Evolutionary conservation across 2,888 invertebrate species (phyloP), one percentile per base, ranked within the genome.

Genomic region (Pristionchus entomophagus): DNA sequence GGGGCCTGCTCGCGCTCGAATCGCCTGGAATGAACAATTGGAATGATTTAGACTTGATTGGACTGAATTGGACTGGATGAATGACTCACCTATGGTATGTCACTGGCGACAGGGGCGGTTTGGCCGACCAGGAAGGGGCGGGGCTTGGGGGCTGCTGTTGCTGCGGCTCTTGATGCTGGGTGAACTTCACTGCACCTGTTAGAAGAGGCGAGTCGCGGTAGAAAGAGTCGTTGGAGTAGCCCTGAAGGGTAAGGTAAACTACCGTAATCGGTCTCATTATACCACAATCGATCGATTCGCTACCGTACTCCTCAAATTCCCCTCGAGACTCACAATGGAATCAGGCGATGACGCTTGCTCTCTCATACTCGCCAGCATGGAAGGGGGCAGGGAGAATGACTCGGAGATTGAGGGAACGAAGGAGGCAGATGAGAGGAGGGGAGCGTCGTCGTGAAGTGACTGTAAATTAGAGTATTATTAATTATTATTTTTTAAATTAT

Each of bases 341-440:
- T 26, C 49, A 5, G 17, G 17, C 26, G 45, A 26, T 6, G 35
- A 29, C 78, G 22, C 45, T n/a, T 38, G 29, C 19, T 78, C 78
- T 3, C 78, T 45, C 49, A 51, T 26, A 6, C 12, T 26, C 32
- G 19, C 10, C 2, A 49, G 45, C 14, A 38, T 17, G 19, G 53
- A 17, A 22, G 81, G 81, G 0, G 81, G 81, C 0, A 81, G 38
- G 22, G 81, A 81, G 56, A 81, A 81, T 0, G 81, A 81, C n/a
- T 35, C 81, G 53, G 81, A 56, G 53, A 81, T 81, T 29, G 81
- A 81, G 4, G 81, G 56, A 38, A 81, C 53, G 56, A 81, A 81
- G 19, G 81, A 56, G n/a, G 56, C 81, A 0, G 53, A 32, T 35
- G 81, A 35, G 53, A 81, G 56, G 8, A 81, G 38, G 19, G 32